Percentiles rank a stretch among this genome's conserved stretches.
phyloP scores from a whole-genome alignment of 2,113 vertebrate genomes.

The Ivindomyrus marchei region DNA sequence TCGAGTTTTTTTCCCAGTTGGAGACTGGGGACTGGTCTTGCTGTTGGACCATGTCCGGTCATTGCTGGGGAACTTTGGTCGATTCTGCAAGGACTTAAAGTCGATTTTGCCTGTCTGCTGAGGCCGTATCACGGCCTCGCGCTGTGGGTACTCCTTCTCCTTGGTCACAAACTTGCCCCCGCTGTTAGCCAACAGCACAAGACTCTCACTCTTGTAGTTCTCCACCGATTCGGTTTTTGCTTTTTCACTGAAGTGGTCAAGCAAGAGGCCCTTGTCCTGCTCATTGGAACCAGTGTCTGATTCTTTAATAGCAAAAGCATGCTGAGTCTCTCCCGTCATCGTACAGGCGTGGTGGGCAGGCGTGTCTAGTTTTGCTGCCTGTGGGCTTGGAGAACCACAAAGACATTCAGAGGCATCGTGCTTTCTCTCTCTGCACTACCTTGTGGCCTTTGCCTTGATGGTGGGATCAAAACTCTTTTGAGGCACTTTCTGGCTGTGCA shows the following conservation, averaged over 20 bases:
- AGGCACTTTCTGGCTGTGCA: background rate
- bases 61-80: slow-evolving; percentile 63
- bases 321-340: slow-evolving; percentile 85
- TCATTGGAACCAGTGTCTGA: slow-evolving; percentile 63
- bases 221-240: slow-evolving; percentile 42
- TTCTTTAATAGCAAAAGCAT: slow-evolving; percentile 62
- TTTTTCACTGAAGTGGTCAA: slow-evolving; percentile 67
- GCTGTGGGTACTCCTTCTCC: slow-evolving; percentile 69
- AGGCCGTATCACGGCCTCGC: slow-evolving; percentile 79
- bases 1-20: slow-evolving; percentile 62
- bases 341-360: slow-evolving; percentile 56
- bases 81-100: slow-evolving; percentile 73
- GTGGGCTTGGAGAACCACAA: slow-evolving; percentile 26
- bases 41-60: slow-evolving; percentile 65
- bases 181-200: slow-evolving; percentile 49
- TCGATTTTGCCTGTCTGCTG: slow-evolving; percentile 76
- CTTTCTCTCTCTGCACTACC: slow-evolving; percentile 44
- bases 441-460: slow-evolving; percentile 32
- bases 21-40: slow-evolving; percentile 68
- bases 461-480: slow-evolving; percentile 46
- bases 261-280: slow-evolving; percentile 60
- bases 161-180: slow-evolving; percentile 54
- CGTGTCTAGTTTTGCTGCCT: slow-evolving; percentile 57
- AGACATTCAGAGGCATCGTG: slow-evolving; percentile 58
- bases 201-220: slow-evolving; percentile 51